Conservation (phyloP, 37 sponge, comb jelly and placozoan species). For the Spongia lamella region DNA sequence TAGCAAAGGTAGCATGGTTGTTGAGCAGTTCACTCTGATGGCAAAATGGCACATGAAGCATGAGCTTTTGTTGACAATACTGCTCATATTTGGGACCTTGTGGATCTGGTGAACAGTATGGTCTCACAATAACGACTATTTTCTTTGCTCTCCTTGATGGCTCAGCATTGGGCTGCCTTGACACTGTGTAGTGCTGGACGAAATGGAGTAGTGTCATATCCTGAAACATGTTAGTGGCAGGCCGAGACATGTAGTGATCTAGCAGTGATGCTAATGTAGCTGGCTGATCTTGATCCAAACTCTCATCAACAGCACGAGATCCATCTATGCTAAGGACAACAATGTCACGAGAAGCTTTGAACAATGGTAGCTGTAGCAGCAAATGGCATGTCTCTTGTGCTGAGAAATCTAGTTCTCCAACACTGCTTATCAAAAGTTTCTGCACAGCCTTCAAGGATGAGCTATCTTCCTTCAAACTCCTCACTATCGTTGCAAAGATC, state of each 20-base stretch:
- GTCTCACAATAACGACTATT: slow-evolving; percentile 22
- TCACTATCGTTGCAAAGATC: slow-evolving; percentile 5
- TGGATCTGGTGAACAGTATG: slow-evolving; percentile 54
- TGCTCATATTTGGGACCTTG: slow-evolving; percentile 47
- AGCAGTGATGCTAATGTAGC: no score
- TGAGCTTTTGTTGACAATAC: no score
- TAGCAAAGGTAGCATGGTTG: slow-evolving; percentile 9
- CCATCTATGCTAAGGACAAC: slow-evolving; percentile 42
- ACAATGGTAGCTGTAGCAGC: slow-evolving; percentile 42
- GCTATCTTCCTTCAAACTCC: slow-evolving; percentile 15
- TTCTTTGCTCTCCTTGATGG: neutral
- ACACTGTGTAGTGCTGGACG: slow-evolving; percentile 30
- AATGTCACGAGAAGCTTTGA: slow-evolving; percentile 22
- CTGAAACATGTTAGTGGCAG: slow-evolving; percentile 14
- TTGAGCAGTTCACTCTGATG: slow-evolving; percentile 17
- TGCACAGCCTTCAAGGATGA: slow-evolving; percentile 35
- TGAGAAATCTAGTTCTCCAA: slow-evolving; percentile 38
- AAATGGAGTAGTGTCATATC: slow-evolving; percentile 30
- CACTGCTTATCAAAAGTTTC: slow-evolving; percentile 28
- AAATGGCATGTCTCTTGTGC: slow-evolving; percentile 54
- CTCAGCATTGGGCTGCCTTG: neutral
- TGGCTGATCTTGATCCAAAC: neutral
- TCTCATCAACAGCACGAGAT: slow-evolving; percentile 25
- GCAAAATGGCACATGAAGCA: slow-evolving; percentile 50
- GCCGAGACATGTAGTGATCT: slow-evolving; percentile 10